A percentile compares a stretch with the other conserved stretches of the same genome.
These are phyloP conservation scores for Aix galericulata DNA, from an alignment of 2,113 vertebrate species.

Conservation along the genomic window DNA sequence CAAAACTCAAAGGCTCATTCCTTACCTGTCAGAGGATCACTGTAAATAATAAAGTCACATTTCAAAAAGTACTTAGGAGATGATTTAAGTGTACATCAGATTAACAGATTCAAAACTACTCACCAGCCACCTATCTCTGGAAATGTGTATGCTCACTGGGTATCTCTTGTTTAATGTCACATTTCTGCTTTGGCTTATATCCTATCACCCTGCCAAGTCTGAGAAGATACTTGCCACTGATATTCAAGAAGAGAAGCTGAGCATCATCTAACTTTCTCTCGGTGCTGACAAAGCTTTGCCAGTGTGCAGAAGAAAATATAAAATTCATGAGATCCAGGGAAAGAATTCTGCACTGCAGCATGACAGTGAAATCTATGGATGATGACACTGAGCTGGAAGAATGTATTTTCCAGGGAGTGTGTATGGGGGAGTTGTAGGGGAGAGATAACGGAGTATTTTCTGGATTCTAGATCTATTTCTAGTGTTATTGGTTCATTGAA, in stretches of 20 bases:
- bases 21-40: not conserved
- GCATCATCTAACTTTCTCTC: not conserved
- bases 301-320: not conserved
- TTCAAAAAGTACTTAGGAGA: not conserved
- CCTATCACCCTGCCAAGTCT: not conserved
- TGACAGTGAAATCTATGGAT: not conserved
- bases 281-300: not conserved
- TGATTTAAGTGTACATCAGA: not conserved
- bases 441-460: not conserved
- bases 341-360: not conserved
- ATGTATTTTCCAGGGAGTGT: not conserved
- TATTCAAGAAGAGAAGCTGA: not conserved
- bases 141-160: not conserved
- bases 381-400: not conserved
- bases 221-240: not conserved
- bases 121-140: not conserved
- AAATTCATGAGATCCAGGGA: not conserved
- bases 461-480: not conserved
- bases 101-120: accelerated
- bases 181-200: not conserved
- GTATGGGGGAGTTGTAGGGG: not conserved
- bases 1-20: not conserved
- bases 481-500: not conserved
- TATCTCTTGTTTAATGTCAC: not conserved
- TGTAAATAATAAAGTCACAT: not conserved